Base-by-base conservation (phyloP, 2,113 vertebrate species). In the Struthidea cinerea region DNA sequence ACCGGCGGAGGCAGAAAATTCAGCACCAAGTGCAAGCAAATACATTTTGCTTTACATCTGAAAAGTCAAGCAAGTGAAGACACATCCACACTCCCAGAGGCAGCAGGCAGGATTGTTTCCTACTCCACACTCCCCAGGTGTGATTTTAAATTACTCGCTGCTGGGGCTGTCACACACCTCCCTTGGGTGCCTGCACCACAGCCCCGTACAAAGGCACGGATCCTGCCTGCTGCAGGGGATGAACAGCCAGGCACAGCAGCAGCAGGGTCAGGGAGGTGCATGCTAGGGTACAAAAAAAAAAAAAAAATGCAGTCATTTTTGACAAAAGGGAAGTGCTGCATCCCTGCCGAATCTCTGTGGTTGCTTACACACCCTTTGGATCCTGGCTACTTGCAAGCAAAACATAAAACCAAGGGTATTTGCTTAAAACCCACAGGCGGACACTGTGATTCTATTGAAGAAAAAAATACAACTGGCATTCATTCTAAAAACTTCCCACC, bases 401-500 rank as follows among this genome's bases (percentile, higher is more conserved):
- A 89, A 81, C 18, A 50, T 23, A 81, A 95, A 96, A 61, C 33
- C 79, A 64, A 94, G 81, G 81, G 47, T 83, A 73, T 95, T 88
- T 97, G 95, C 93, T 92, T 87, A 93, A 96, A 96, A 84, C 67
- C 85, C 95, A 82, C 88, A 75, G 94, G 93, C 81, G 9, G 73
- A 96, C 89, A 75, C 83, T 96, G 74, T 23, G 92, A 89, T 88
- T 80, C 94, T 63, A 44, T 8, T 76, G 79, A 95, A 94, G 91
- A 74, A 94, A 94, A 93, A 93, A 93, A 96, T 83, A 90, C 86
- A 93, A 95, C 84, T 96, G 96, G 92, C 85, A 87, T 84, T 95
- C 46, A 90, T 88, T 97, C 96, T 94, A 89, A 96, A 97, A 88
- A 80, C 92, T 97, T 97, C 93, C 94, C 95, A 95, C 95, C 75